These are phyloP conservation scores for Perizoma affinitatum DNA, from an alignment of 2,888 invertebrate species.

Conservation along the genomic window DNA sequence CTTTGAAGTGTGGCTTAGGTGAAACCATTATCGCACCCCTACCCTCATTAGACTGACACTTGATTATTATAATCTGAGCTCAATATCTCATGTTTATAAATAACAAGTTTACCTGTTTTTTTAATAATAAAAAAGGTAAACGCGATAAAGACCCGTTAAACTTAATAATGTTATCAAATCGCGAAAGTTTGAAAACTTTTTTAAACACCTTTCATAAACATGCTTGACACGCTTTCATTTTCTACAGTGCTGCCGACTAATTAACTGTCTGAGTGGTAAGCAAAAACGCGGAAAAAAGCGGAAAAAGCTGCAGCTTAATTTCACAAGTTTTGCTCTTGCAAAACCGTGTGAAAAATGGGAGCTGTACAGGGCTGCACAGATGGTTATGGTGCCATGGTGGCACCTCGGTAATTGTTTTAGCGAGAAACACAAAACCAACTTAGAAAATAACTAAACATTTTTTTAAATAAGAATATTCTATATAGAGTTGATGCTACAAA, in stretches of 20 bases:
- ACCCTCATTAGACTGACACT: constrained; percentile 15
- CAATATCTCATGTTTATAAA: constrained; percentile 12
- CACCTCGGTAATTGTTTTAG: not conserved
- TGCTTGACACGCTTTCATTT: constrained; percentile 28
- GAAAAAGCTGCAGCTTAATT: constrained; percentile 32
- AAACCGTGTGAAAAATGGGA: constrained; percentile 30
- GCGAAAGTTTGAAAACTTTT: too few species aligned
- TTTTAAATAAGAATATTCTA: too few species aligned
- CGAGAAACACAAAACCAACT: not conserved
- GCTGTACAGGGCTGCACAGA: constrained; percentile 4
- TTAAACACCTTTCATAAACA: constrained; percentile 17
- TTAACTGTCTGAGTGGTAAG: constrained; percentile 35
- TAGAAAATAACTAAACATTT: too few species aligned
- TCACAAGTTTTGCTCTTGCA: constrained; percentile 23
- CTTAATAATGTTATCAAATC: too few species aligned
- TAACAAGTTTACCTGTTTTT: too few species aligned
- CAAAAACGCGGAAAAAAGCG: constrained; percentile 26
- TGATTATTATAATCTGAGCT: constrained; percentile 8
- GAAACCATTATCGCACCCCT: constrained; percentile 3
- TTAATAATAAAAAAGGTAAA: too few species aligned
- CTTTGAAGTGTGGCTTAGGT: constrained; percentile 8
- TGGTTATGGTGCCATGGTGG: constrained; percentile 8
- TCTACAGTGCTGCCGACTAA: constrained; percentile 23
- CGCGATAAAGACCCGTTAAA: too few species aligned
- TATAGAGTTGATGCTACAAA: too few species aligned